Conservation (phyloP, 2,888 invertebrate species). For the Congeria kusceri region DNA sequence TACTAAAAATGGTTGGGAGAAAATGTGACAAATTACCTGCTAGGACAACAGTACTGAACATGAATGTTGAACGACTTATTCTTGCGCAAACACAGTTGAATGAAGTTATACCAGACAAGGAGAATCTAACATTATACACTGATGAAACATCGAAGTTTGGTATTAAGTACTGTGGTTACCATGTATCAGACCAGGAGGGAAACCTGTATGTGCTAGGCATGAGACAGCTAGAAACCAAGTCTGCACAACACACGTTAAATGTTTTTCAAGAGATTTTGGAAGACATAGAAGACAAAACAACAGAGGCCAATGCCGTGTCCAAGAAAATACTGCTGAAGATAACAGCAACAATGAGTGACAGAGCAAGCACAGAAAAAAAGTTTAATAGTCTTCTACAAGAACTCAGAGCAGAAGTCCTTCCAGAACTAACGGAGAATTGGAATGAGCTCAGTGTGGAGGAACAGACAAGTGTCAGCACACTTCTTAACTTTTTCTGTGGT, state of each 20-base stretch:
- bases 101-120: conserved; percentile 23
- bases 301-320: conserved; percentile 1
- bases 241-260: conserved; percentile 22
- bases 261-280: conserved; percentile 17
- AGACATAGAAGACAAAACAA: conserved; percentile 20
- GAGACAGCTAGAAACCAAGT: conserved; percentile 14
- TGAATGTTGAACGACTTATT: conserved; percentile 32
- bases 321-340: conserved; percentile 36
- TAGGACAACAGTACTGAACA: conserved; percentile 21
- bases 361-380: conserved; percentile 33
- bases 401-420: conserved; percentile 46
- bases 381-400: conserved; percentile 58
- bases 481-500: conserved; percentile 68
- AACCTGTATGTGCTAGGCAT: conserved; percentile 30
- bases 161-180: conserved; percentile 22
- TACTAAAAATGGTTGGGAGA: conserved; percentile 17
- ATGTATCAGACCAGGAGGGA: conserved; percentile 26
- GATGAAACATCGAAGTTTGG: conserved; percentile 40
- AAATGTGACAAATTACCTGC: conserved; percentile 14
- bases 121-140: conserved; percentile 22
- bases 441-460: conserved; percentile 35
- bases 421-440: conserved; percentile 50
- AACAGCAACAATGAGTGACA: conserved; percentile 44
- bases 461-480: conserved; percentile 27
- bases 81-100: conserved; percentile 26